Percentiles rank a stretch among this genome's conserved stretches.
Evolutionary conservation across 2,113 vertebrate species (phyloP).

Genomic region (Psilopogon haemacephalus): DNA sequence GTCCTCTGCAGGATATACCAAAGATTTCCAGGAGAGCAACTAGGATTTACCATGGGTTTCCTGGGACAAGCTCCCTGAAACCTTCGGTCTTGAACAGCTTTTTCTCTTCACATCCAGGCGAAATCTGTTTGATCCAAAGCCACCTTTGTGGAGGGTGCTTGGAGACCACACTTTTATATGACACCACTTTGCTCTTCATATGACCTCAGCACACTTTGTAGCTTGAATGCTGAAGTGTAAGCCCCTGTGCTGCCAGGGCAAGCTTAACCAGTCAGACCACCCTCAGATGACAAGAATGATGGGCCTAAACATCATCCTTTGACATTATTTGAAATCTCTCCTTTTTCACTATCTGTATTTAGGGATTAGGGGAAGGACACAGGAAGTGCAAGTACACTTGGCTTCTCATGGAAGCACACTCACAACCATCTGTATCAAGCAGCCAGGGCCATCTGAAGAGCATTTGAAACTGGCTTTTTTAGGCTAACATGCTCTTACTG

Average conservation of each 20-base stretch:
- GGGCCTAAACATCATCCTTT: background rate
- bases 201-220: background rate
- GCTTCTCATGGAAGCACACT: background rate
- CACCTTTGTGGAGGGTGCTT: background rate
- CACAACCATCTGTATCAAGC: background rate
- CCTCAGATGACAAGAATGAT: background rate
- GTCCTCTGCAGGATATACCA: background rate
- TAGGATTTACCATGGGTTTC: background rate
- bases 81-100: fast-evolving
- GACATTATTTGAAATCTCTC: background rate
- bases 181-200: background rate
- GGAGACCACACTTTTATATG: background rate
- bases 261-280: background rate
- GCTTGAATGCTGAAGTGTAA: background rate
- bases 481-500: background rate
- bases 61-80: background rate
- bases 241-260: background rate
- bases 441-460: background rate
- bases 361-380: background rate
- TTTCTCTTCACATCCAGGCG: background rate
- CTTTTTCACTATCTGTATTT: background rate
- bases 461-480: background rate
- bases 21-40: background rate
- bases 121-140: background rate
- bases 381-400: background rate